Conservation (phyloP, 2,113 vertebrate species). For the Tupaia chinensis region DNA sequence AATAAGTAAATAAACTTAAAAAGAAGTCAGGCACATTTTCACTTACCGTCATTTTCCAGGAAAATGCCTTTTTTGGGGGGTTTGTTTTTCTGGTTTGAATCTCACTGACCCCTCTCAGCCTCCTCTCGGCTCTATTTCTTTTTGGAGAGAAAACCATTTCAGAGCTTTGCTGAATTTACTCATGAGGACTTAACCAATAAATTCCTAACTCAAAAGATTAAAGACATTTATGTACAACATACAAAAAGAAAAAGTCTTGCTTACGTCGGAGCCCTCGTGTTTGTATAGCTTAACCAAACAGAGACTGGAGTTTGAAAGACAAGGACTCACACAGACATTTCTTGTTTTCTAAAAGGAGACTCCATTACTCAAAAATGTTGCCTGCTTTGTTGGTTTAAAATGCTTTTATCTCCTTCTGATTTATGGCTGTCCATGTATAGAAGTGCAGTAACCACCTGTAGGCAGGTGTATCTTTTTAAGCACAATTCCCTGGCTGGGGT, state of each 20-base stretch:
- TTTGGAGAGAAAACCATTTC: constrained; percentile 55
- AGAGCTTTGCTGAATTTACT: constrained; percentile 72
- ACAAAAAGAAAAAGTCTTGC: constrained; percentile 75
- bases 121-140: background rate
- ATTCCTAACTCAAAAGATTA: constrained; percentile 86
- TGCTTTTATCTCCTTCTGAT: constrained; percentile 84
- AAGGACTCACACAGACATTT: constrained; percentile 73
- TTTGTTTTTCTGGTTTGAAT: background rate
- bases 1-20: no score
- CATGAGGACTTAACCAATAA: constrained; percentile 79
- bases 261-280: constrained; percentile 77
- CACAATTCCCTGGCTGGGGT: constrained; percentile 11
- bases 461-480: constrained; percentile 83
- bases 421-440: constrained; percentile 74
- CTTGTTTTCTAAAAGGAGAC: constrained; percentile 71
- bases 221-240: constrained; percentile 78
- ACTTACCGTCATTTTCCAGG: constrained; percentile 23
- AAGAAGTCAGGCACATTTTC: constrained; percentile 40
- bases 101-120: constrained; percentile 61
- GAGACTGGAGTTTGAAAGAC: constrained; percentile 76
- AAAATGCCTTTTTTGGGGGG: background rate
- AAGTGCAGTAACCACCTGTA: constrained; percentile 53
- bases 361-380: constrained; percentile 75
- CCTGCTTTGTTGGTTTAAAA: constrained; percentile 73
- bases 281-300: constrained; percentile 83